These are phyloP conservation scores for Scytalopus superciliaris DNA, from an alignment of 2,113 vertebrate species.

Conservation along the genomic window DNA sequence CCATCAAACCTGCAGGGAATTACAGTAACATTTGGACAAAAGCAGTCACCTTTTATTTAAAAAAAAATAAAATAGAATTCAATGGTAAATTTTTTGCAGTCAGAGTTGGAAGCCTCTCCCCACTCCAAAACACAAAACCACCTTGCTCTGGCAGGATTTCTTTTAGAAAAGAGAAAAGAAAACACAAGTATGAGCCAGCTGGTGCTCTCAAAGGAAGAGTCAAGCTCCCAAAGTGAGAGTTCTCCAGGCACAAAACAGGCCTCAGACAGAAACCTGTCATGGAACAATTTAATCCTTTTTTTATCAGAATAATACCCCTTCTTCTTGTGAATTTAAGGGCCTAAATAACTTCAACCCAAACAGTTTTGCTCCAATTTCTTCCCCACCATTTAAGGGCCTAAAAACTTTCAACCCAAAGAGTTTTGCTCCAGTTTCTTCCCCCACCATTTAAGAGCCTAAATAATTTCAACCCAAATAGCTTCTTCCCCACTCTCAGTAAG, in stretches of 20 bases:
- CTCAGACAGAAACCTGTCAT: background rate
- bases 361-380: background rate
- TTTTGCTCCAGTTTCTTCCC: too few species aligned
- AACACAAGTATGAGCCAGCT: background rate
- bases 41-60: background rate
- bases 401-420: too few species aligned
- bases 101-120: background rate
- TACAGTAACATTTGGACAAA: background rate
- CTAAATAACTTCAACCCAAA: background rate
- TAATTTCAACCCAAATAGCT: too few species aligned
- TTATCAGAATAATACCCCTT: background rate
- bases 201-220: background rate
- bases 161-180: background rate
- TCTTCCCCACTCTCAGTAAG: background rate
- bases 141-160: background rate
- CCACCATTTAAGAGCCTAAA: too few species aligned
- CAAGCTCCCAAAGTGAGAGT: background rate
- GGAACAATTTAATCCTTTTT: background rate
- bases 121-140: background rate
- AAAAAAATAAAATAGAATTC: background rate
- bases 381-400: too few species aligned
- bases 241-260: background rate
- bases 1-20: background rate
- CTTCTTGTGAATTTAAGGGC: background rate
- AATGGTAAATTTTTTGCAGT: background rate